Percentiles rank a stretch among this genome's conserved stretches.
Evolutionary conservation across 2,797 vertebrate genomes (phyloP).

Genomic region (Mycteria americana): DNA sequence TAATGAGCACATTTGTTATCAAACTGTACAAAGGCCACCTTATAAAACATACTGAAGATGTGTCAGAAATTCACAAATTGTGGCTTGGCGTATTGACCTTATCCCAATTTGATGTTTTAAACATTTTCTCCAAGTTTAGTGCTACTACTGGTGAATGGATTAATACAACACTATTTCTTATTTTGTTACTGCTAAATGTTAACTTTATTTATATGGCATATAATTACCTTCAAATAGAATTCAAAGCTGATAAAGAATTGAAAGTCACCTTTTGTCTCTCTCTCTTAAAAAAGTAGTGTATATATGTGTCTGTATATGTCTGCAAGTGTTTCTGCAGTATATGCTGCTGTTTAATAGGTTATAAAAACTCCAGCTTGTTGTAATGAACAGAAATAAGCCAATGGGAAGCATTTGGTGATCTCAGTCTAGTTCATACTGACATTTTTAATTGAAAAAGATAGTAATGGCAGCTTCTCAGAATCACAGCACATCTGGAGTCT

Average conservation of each 20-base stretch:
- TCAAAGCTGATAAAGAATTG: background rate
- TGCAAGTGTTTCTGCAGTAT: background rate
- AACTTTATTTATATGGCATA: background rate
- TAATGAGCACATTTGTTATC: background rate
- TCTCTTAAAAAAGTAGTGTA: background rate
- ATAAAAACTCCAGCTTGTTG: background rate
- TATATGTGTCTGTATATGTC: background rate
- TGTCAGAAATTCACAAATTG: slow-evolving; percentile 20
- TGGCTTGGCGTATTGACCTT: background rate
- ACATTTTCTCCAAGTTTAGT: background rate
- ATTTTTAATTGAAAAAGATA: background rate
- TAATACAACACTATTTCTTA: background rate
- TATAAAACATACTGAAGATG: background rate
- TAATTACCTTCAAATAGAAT: background rate
- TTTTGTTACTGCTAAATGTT: background rate
- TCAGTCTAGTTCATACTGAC: background rate
- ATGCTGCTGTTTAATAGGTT: background rate
- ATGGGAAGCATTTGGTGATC: background rate
- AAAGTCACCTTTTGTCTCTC: background rate
- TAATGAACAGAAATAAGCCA: background rate
- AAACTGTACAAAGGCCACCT: background rate
- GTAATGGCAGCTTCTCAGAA: background rate
- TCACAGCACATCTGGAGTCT: background rate
- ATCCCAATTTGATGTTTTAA: background rate
- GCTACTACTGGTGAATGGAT: background rate